A percentile compares a stretch with the other conserved stretches of the same genome.
These are phyloP conservation scores for Furcifer pardalis DNA, from an alignment of 2,797 vertebrate species.

Conservation along the genomic window DNA sequence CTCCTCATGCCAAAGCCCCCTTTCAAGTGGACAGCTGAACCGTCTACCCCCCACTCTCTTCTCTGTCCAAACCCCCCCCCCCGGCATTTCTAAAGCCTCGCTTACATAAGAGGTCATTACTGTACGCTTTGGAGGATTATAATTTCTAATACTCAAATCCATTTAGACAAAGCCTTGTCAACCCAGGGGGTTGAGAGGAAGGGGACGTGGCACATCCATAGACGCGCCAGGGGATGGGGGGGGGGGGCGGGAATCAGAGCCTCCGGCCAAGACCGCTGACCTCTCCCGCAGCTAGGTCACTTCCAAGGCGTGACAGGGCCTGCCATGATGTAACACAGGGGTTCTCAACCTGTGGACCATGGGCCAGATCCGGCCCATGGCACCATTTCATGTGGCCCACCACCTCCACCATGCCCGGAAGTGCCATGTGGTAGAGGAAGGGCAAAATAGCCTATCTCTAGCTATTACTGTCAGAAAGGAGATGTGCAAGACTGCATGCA, in stretches of 20 bases:
- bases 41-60: not conserved
- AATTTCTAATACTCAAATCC: constrained; percentile 61
- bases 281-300: constrained; percentile 29
- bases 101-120: constrained; percentile 29
- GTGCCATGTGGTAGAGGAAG: no score
- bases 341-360: no score
- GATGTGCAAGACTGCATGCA: constrained; percentile 47
- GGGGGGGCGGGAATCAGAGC: constrained; percentile 47
- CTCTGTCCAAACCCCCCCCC: not conserved
- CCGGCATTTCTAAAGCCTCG: constrained; percentile 1
- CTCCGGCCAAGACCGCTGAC: constrained; percentile 23
- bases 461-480: constrained; percentile 60
- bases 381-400: no score
- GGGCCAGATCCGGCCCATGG: no score
- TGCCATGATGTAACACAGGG: no score
- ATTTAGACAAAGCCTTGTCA: constrained; percentile 68
- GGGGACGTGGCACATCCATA: no score
- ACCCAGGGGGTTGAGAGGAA: constrained; percentile 49
- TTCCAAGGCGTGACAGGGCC: no score
- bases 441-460: no score
- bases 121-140: constrained; percentile 60
- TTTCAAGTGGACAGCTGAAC: not conserved
- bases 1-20: no score
- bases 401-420: no score
- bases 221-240: no score